A percentile compares a stretch with the other conserved stretches of the same genome.
Conservation (phyloP, 2,113 vertebrate species). For the Paedocypris sp. region DNA sequence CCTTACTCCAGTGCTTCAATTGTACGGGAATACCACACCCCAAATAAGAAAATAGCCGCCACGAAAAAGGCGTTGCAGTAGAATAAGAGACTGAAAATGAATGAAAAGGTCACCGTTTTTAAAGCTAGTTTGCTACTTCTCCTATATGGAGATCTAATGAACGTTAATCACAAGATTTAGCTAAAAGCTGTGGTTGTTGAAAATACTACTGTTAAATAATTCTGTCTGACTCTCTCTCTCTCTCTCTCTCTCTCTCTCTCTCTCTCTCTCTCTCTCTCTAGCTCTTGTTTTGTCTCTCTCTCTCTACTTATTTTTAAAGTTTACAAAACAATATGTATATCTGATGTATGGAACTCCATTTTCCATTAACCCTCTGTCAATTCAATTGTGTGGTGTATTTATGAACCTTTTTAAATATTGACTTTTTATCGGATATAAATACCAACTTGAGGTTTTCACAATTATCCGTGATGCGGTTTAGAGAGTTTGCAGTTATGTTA, state of each 20-base stretch:
- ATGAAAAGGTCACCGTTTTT: conserved; percentile 32
- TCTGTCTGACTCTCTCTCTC: conserved; percentile 17
- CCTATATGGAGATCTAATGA: neutral
- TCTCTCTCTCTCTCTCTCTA: neutral
- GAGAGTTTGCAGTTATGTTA: no score
- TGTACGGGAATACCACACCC: conserved; percentile 37
- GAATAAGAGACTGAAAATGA: conserved; percentile 35
- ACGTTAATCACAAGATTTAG: no score
- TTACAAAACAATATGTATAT: neutral
- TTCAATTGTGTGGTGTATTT: neutral
- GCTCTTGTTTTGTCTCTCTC: neutral
- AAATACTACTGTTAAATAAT: no score
- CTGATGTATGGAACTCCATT: neutral
- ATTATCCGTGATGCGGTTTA: no score
- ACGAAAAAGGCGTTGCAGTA: conserved; percentile 36
- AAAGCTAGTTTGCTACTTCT: conserved; percentile 24
- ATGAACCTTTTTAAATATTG: neutral
- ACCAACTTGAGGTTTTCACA: no score
- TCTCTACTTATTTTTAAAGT: neutral
- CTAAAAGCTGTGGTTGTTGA: no score
- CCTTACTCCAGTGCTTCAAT: conserved; percentile 49
- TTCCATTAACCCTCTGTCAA: neutral
- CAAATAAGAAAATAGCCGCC: conserved; percentile 34
- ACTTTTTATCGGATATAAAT: neutral
- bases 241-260: neutral